Percentiles rank a stretch among this genome's conserved stretches.
Conservation (phyloP, 2,888 invertebrate genomes). For the Steinernema hermaphroditum region DNA sequence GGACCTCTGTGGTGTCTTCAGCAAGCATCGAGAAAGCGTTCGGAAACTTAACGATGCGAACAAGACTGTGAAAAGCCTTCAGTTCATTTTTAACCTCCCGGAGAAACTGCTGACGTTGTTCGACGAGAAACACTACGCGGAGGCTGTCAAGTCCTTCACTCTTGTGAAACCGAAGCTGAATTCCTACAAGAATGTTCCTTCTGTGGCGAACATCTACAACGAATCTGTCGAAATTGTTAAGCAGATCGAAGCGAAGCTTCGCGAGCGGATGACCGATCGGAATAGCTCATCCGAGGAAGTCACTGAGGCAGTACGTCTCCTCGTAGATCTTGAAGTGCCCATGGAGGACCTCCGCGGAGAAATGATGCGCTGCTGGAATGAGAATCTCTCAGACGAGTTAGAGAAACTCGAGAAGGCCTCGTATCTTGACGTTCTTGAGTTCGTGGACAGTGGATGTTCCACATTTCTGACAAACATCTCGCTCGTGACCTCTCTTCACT, state of each 20-base stretch:
- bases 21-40: slow-evolving; percentile 50
- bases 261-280: neutral
- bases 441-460: slow-evolving; percentile 48
- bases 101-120: slow-evolving; percentile 54
- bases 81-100: slow-evolving; percentile 63
- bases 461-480: slow-evolving; percentile 62
- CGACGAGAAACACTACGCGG: slow-evolving; percentile 37
- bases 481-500: slow-evolving; percentile 57
- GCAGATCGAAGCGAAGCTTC: slow-evolving; percentile 40
- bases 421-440: slow-evolving; percentile 25
- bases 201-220: slow-evolving; percentile 41
- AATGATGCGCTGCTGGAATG: neutral
- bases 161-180: slow-evolving; percentile 38
- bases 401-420: slow-evolving; percentile 8
- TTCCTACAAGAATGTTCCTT: slow-evolving; percentile 33
- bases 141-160: slow-evolving; percentile 41
- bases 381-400: neutral
- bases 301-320: neutral
- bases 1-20: slow-evolving; percentile 36
- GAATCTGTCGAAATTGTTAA: slow-evolving; percentile 38
- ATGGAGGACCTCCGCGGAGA: neutral
- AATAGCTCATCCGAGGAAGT: neutral
- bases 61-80: slow-evolving; percentile 60
- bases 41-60: slow-evolving; percentile 56
- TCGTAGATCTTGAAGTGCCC: neutral